A percentile compares a stretch with the other conserved stretches of the same genome.
Conservation (phyloP, 2,888 invertebrate genomes). For the Pyralis farinalis region DNA sequence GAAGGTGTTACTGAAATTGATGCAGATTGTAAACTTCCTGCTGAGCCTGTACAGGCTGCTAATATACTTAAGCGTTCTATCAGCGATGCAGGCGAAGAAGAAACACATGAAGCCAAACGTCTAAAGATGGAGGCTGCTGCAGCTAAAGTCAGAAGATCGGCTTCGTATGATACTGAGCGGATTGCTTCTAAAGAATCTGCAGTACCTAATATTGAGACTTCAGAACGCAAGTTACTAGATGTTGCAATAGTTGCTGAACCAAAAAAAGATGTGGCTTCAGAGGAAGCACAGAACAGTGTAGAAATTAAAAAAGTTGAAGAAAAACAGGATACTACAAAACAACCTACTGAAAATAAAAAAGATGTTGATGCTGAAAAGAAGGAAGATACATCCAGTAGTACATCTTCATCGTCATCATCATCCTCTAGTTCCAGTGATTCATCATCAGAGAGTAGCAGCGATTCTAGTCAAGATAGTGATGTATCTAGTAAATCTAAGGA, state of each 20-base stretch:
- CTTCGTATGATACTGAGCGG: slow-evolving; percentile 68
- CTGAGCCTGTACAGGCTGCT: slow-evolving; percentile 58
- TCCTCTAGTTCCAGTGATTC: slow-evolving; percentile 81
- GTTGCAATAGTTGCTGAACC: slow-evolving; percentile 8
- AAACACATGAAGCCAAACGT: slow-evolving; percentile 60
- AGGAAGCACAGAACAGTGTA: slow-evolving; percentile 13
- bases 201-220: slow-evolving; percentile 15
- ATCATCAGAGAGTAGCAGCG: slow-evolving; percentile 73
- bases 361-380: slow-evolving; percentile 45
- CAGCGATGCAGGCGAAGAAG: slow-evolving; percentile 70
- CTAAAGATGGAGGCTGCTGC: slow-evolving; percentile 64
- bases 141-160: slow-evolving; percentile 67
- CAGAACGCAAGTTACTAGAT: slow-evolving; percentile 25
- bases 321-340: slow-evolving; percentile 12
- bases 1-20: slow-evolving; percentile 40
- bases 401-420: slow-evolving; percentile 65
- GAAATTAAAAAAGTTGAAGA: slow-evolving; percentile 20
- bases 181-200: slow-evolving; percentile 34
- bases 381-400: slow-evolving; percentile 58
- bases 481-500: slow-evolving; percentile 65
- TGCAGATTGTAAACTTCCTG: slow-evolving; percentile 38
- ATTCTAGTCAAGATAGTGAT: slow-evolving; percentile 77
- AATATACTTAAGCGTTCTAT: slow-evolving; percentile 72
- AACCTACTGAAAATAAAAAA: slow-evolving; percentile 15
- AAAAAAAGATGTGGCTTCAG: slow-evolving; percentile 17